Evolutionary conservation across 2,113 vertebrate genomes (phyloP).

Genomic region (Alexandromys fortis): DNA sequence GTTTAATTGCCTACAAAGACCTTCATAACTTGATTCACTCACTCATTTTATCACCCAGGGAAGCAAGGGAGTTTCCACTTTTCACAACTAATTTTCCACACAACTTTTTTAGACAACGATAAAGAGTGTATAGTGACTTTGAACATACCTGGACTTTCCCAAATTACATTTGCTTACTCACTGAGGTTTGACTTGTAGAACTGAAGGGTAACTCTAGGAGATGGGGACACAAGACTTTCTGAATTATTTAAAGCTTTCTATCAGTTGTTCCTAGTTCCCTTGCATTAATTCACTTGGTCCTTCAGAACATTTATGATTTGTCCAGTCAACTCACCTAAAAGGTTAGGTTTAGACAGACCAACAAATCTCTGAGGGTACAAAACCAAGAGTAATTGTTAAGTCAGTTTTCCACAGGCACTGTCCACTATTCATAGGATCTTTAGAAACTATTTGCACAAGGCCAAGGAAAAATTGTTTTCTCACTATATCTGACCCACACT

Average conservation of each 20-base stretch:
- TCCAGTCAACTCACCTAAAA: constrained; percentile 56
- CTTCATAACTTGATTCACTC: constrained; percentile 41
- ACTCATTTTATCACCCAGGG: constrained; percentile 49
- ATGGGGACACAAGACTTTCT: neutral
- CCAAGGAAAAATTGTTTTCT: constrained; percentile 49
- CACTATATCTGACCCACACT: constrained; percentile 41
- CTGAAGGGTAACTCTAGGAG: neutral
- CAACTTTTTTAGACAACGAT: constrained; percentile 46
- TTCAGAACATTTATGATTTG: neutral
- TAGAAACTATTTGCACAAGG: constrained; percentile 49
- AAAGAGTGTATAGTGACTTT: constrained; percentile 21
- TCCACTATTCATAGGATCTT: constrained; percentile 16
- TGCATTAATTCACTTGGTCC: neutral
- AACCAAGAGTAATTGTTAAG: constrained; percentile 39
- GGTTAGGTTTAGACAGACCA: constrained; percentile 54
- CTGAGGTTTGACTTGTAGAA: constrained; percentile 25
- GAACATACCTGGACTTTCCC: neutral
- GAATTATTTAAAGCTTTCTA: constrained; percentile 34
- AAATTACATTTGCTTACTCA: constrained; percentile 29
- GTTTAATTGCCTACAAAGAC: constrained; percentile 41
- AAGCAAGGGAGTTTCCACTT: constrained; percentile 23
- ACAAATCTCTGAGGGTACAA: neutral
- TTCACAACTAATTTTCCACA: constrained; percentile 21
- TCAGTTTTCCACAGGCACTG: neutral
- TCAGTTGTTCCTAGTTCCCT: constrained; percentile 19